These are phyloP conservation scores for Ryuthela nishihirai DNA, from an alignment of 2,888 invertebrate species.

Conservation along the genomic window DNA sequence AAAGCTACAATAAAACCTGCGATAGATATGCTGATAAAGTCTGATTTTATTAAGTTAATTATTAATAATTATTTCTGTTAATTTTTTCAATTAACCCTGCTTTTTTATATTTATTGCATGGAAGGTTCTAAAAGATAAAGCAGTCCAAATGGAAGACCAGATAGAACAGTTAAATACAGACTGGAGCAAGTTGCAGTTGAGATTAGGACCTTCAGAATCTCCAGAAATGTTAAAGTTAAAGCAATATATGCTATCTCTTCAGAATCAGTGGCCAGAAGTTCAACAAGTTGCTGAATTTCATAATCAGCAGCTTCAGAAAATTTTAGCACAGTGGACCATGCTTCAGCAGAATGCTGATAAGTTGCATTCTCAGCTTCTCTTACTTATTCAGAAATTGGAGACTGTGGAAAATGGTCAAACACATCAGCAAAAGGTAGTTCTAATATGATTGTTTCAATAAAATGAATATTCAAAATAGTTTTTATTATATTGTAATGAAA, in stretches of 20 bases:
- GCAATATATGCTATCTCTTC: constrained; percentile 30
- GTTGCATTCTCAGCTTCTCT: constrained; percentile 5
- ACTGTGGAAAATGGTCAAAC: constrained; percentile 11
- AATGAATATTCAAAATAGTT: neutral
- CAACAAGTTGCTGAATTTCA: constrained; percentile 26
- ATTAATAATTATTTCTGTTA: neutral
- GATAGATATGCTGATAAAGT: too few relatives aligned
- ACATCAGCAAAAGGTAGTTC: constrained; percentile 21
- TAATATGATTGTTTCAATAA: neutral
- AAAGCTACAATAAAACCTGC: too few relatives aligned
- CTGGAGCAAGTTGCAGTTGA: constrained; percentile 9
- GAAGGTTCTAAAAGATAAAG: constrained; percentile 24
- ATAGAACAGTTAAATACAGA: constrained; percentile 20
- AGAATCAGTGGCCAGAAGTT: constrained; percentile 21
- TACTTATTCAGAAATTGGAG: constrained; percentile 21
- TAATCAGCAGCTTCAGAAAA: constrained; percentile 9
- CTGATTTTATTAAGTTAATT: too few relatives aligned
- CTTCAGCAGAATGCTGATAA: constrained; percentile 12
- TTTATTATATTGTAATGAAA: too few relatives aligned
- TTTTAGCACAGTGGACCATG: constrained; percentile 12
- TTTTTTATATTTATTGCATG: neutral
- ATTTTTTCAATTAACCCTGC: neutral
- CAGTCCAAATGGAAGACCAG: constrained; percentile 19
- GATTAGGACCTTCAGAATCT: neutral
- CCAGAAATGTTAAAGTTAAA: constrained; percentile 6